Evolutionary conservation across 2,113 vertebrate species (phyloP).

Genomic region (Halichoeres trimaculatus): DNA sequence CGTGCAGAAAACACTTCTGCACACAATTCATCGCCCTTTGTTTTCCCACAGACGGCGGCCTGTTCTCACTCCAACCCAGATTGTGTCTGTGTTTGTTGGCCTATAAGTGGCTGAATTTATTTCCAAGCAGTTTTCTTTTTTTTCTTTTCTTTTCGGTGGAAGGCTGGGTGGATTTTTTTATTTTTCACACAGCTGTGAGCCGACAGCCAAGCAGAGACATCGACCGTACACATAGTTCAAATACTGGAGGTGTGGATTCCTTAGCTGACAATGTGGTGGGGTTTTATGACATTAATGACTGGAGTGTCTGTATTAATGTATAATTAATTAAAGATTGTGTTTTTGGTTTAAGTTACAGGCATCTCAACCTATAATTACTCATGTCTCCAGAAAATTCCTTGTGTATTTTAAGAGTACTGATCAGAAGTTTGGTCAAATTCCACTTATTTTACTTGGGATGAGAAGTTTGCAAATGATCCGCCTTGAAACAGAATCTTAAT

Average conservation of each 20-base stretch:
- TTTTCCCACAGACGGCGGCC: constrained; percentile 56
- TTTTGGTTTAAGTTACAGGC: constrained; percentile 23
- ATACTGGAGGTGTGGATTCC: constrained; percentile 27
- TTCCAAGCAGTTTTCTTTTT: constrained; percentile 50
- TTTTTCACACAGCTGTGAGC: constrained; percentile 46
- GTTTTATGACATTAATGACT: constrained; percentile 44
- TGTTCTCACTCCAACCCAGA: constrained; percentile 47
- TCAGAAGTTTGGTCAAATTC: too few relatives aligned
- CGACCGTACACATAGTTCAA: constrained; percentile 53
- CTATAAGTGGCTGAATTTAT: constrained; percentile 47
- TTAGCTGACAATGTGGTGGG: constrained; percentile 38
- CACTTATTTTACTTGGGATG: neutral
- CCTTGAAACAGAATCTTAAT: neutral
- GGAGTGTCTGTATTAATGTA: constrained; percentile 38
- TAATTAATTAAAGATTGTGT: constrained; percentile 37
- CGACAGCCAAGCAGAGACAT: constrained; percentile 46
- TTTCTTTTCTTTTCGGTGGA: constrained; percentile 17
- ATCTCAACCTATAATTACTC: constrained; percentile 22
- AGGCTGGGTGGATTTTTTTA: constrained; percentile 28
- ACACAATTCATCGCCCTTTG: constrained; percentile 62
- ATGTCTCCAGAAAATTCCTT: constrained; percentile 2
- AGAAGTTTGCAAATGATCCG: constrained; percentile 6
- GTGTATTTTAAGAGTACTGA: too few relatives aligned
- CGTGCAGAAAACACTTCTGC: constrained; percentile 56
- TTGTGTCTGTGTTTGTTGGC: constrained; percentile 70